Conservation (phyloP, 2,888 invertebrate species). For the Aleiodes leptofemur region DNA sequence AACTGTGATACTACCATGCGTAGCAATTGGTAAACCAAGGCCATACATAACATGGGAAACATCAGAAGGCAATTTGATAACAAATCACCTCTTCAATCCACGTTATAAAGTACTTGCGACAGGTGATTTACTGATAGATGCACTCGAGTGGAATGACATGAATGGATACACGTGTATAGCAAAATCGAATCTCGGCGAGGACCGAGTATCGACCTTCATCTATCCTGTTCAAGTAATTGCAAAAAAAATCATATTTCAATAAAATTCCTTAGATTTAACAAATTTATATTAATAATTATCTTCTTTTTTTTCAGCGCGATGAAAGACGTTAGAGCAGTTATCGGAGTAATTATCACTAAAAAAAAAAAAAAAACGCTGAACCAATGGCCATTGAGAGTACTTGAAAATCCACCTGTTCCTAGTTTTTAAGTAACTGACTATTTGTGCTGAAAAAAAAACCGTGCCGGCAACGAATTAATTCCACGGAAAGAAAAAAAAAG, state of each 20-base stretch:
- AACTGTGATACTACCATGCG: conserved; percentile 83
- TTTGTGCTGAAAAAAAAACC: conserved; percentile 44
- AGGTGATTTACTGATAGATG: conserved; percentile 86
- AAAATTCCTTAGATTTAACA: neutral
- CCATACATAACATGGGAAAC: conserved; percentile 83
- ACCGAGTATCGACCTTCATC: conserved; percentile 82
- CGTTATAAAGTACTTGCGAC: conserved; percentile 77
- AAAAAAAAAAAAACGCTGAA: conserved; percentile 27
- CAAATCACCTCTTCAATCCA: conserved; percentile 51
- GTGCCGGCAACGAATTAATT: conserved; percentile 46
- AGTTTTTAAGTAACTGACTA: conserved; percentile 53
- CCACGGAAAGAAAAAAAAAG: conserved; percentile 42
- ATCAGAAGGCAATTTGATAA: conserved; percentile 76
- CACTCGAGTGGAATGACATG: conserved; percentile 88
- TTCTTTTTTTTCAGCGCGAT: conserved; percentile 18
- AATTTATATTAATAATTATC: neutral
- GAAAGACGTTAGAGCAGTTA: conserved; percentile 16
- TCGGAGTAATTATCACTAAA: neutral
- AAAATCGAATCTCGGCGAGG: conserved; percentile 80
- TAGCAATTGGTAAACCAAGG: conserved; percentile 80
- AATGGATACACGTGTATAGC: conserved; percentile 88
- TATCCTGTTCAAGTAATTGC: conserved; percentile 80
- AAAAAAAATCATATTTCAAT: neutral
- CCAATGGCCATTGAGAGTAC: conserved; percentile 55
- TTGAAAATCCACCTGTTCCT: conserved; percentile 52